Conservation (phyloP, 2,113 vertebrate species). For the Saimiri boliviensis region DNA sequence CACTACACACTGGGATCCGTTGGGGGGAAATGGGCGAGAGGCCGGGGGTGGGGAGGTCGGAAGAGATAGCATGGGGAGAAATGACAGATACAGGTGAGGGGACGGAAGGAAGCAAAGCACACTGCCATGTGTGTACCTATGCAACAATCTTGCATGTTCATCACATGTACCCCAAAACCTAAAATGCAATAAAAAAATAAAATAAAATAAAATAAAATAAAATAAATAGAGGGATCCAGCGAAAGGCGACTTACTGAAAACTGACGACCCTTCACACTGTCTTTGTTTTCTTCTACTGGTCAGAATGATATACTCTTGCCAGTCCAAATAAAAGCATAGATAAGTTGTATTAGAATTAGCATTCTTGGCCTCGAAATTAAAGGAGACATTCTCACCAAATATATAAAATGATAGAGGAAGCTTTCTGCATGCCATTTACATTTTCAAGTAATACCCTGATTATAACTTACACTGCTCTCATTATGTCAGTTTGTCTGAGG, state of each 20-base stretch:
- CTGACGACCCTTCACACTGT: not conserved
- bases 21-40: no score
- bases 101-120: no score
- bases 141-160: no score
- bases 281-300: not conserved
- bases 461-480: conserved; percentile 27
- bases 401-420: not conserved
- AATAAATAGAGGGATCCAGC: not conserved
- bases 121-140: no score
- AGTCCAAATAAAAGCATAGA: not conserved
- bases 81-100: no score
- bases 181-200: no score
- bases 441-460: conserved; percentile 25
- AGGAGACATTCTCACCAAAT: not conserved
- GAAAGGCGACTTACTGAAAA: conserved; percentile 14
- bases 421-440: not conserved
- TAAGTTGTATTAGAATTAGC: not conserved
- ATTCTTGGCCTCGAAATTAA: conserved; percentile 1
- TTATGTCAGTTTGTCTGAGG: not conserved
- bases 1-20: no score
- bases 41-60: no score
- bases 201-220: no score
- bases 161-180: no score
- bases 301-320: not conserved
- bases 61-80: no score